These are phyloP conservation scores for Pseudomyrmex flavicornis DNA, from an alignment of 1,140 invertebrate species.

Conservation along the genomic window DNA sequence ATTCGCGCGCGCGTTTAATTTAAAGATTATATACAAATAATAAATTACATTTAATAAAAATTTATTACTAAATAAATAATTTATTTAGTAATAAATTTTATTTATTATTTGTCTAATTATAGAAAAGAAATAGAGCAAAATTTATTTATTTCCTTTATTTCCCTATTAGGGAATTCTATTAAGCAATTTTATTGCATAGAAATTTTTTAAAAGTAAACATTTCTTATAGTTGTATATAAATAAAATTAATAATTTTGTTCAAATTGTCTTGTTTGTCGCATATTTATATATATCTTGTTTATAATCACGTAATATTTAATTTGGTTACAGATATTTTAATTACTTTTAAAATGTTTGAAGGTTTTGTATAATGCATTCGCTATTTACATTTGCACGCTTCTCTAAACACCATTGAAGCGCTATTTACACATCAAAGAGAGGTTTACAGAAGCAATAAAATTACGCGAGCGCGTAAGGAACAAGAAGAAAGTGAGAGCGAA, in stretches of 20 bases:
- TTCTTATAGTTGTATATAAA: too few species aligned
- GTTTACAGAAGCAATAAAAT: constrained; percentile 9
- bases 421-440: constrained; percentile 7
- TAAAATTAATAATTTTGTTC: not conserved
- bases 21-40: constrained; percentile 4
- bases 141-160: too few species aligned
- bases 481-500: constrained; percentile 35
- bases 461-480: constrained; percentile 9
- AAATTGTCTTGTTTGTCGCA: not conserved
- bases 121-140: not conserved
- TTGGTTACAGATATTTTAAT: constrained; percentile 28
- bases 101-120: not conserved
- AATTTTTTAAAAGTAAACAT: too few species aligned
- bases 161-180: too few species aligned
- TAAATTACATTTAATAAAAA: too few species aligned
- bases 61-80: too few species aligned
- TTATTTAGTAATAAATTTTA: too few species aligned
- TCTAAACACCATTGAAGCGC: constrained; percentile 1
- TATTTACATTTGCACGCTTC: constrained; percentile 38
- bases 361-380: constrained; percentile 1
- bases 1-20: not conserved
- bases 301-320: not conserved
- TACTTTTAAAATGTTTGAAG: constrained; percentile 22
- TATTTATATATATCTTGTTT: constrained; percentile 1
- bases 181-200: too few species aligned